Percentiles rank a stretch among this genome's conserved stretches.
phyloP scores from a whole-genome alignment of 1,140 invertebrate species.

The Caenorhabditis inopinata region DNA sequence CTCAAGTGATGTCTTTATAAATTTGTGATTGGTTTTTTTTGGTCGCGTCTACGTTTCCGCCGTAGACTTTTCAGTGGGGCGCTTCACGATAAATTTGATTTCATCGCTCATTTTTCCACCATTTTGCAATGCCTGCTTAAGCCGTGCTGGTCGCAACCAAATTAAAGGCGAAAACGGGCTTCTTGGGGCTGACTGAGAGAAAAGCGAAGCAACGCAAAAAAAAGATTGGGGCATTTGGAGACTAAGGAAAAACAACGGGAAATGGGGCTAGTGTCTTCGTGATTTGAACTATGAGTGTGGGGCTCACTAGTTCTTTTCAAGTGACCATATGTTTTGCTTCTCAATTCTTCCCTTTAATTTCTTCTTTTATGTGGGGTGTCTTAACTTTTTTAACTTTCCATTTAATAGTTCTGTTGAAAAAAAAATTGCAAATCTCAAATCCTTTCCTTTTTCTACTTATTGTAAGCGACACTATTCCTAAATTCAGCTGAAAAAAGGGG shows the following conservation, averaged over 20 bases:
- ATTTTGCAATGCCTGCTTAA: conserved; percentile 23
- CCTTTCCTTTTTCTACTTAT: no score
- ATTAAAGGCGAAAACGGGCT: conserved; percentile 15
- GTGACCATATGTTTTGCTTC: not conserved
- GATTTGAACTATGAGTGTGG: conserved; percentile 16
- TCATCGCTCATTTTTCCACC: conserved; percentile 3
- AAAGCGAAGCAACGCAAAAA: conserved; percentile 22
- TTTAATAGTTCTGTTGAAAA: no score
- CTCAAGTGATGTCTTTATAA: conserved; percentile 17
- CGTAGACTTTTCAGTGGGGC: not conserved
- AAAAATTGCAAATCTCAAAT: no score
- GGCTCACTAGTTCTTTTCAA: not conserved
- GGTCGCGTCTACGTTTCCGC: not conserved
- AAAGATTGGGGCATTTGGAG: not conserved
- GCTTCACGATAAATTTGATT: conserved; percentile 1
- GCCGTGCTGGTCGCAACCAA: conserved; percentile 6
- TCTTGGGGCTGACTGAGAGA: not conserved
- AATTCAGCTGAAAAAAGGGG: no score
- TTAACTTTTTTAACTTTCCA: no score
- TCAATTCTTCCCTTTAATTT: not conserved
- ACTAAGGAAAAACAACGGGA: not conserved
- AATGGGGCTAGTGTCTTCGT: conserved; percentile 13
- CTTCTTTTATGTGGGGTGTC: no score
- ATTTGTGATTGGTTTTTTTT: not conserved
- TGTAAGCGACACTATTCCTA: no score